Percentiles rank a stretch among this genome's conserved stretches.
phyloP scores from a whole-genome alignment of 2,888 invertebrate genomes.

The Leptarthrus brevirostris region DNA sequence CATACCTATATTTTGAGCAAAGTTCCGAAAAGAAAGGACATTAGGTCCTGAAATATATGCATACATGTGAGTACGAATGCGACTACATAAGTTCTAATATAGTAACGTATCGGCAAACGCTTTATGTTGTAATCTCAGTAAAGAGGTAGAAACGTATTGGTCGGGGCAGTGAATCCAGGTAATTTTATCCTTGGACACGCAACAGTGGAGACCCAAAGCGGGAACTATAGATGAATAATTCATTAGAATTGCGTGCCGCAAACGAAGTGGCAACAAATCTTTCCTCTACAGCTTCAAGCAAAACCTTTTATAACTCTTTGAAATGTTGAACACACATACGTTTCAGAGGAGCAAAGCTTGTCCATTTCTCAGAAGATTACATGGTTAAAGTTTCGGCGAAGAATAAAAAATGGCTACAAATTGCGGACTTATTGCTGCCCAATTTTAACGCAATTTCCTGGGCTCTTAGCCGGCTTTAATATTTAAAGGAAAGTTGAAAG shows the following conservation, averaged over 20 bases:
- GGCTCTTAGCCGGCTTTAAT: conserved; percentile 34
- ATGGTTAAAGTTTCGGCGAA: conserved; percentile 7
- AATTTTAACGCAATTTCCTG: conserved; percentile 39
- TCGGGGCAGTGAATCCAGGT: conserved; percentile 14
- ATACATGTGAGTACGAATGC: not conserved
- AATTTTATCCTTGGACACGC: conserved; percentile 32
- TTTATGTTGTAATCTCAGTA: conserved; percentile 30
- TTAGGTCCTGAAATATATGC: not conserved
- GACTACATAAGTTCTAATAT: not conserved
- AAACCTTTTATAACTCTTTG: conserved; percentile 41
- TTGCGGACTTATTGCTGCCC: conserved; percentile 42
- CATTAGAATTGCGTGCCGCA: conserved; percentile 43
- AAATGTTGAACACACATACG: conserved; percentile 4
- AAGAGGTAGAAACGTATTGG: not conserved
- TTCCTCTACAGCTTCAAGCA: conserved; percentile 17
- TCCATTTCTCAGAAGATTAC: conserved; percentile 2
- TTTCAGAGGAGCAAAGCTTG: not conserved
- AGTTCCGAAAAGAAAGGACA: conserved; percentile 26
- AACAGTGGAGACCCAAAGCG: conserved; percentile 20
- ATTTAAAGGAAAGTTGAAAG: conserved; percentile 41
- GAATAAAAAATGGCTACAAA: conserved; percentile 32
- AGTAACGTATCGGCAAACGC: not conserved
- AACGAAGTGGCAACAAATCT: conserved; percentile 46
- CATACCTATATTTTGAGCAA: not conserved
- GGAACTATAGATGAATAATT: conserved; percentile 40